phyloP scores from a whole-genome alignment of 2,888 invertebrate species.

The Diaprepes abbreviatus region DNA sequence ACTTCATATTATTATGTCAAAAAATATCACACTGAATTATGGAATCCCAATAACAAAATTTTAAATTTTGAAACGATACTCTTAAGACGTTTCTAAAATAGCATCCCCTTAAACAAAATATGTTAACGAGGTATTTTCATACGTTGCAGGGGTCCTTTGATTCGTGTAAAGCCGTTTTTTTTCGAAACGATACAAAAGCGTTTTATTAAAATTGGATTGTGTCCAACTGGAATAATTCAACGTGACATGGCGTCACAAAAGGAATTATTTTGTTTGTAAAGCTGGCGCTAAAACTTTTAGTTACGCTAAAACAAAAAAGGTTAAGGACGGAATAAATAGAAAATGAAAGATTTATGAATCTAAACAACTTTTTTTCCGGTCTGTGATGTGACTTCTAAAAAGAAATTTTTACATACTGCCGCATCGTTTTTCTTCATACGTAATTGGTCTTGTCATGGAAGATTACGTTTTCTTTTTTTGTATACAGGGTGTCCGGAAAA shows the following conservation, averaged over 20 bases:
- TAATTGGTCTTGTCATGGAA: too few species aligned
- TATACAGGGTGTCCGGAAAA: too few species aligned
- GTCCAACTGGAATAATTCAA: slow-evolving; percentile 55
- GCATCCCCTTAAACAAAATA: slow-evolving; percentile 35
- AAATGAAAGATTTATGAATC: slow-evolving; percentile 41
- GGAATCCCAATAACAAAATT: too few species aligned
- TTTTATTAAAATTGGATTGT: slow-evolving; percentile 54
- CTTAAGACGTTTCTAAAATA: background rate
- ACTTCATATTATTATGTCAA: too few species aligned
- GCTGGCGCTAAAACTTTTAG: slow-evolving; percentile 48
- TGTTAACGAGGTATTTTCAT: slow-evolving; percentile 45
- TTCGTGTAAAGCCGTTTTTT: slow-evolving; percentile 41
- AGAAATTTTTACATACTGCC: too few species aligned
- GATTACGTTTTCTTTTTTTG: too few species aligned
- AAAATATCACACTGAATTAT: too few species aligned
- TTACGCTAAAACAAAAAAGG: slow-evolving; percentile 38
- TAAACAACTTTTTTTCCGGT: slow-evolving; percentile 13
- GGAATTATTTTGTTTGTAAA: slow-evolving; percentile 47
- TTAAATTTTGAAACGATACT: too few species aligned
- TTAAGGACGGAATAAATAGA: slow-evolving; percentile 39
- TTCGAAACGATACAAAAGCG: slow-evolving; percentile 46
- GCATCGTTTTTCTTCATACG: too few species aligned
- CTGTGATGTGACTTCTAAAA: background rate
- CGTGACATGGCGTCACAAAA: slow-evolving; percentile 49
- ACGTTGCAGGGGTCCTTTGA: slow-evolving; percentile 42